A percentile compares a stretch with the other conserved stretches of the same genome.
Conservation (phyloP, 2,888 invertebrate species). For the Microctonus aethiopoides region DNA sequence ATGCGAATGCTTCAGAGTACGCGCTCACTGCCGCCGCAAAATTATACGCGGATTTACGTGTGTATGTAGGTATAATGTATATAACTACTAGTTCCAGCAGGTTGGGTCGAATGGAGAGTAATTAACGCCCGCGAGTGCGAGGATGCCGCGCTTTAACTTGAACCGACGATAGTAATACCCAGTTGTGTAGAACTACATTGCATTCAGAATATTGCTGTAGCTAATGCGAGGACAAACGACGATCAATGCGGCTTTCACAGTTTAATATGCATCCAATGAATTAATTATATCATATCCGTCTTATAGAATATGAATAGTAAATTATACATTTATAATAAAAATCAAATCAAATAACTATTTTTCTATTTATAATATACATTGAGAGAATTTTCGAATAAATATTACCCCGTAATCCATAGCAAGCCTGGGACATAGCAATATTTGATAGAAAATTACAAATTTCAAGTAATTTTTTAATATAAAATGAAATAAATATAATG, state of each 20-base stretch:
- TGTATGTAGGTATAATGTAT: background rate
- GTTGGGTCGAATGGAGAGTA: conserved; percentile 6
- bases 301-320: too few relatives aligned
- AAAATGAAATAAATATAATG: too few relatives aligned
- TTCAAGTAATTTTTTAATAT: too few relatives aligned
- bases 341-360: too few relatives aligned
- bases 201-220: background rate
- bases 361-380: too few relatives aligned
- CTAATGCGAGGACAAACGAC: conserved; percentile 7
- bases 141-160: background rate
- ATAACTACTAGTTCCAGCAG: background rate
- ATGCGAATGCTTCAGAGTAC: conserved; percentile 7
- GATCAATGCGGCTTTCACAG: background rate
- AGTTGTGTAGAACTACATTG: background rate
- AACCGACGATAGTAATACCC: background rate
- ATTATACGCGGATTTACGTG: background rate
- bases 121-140: conserved; percentile 12
- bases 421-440: too few relatives aligned
- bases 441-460: too few relatives aligned
- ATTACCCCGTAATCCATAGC: too few relatives aligned
- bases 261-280: background rate
- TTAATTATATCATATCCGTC: background rate
- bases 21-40: background rate
- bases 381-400: too few relatives aligned
- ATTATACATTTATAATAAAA: too few relatives aligned